phyloP scores from a whole-genome alignment of 2,888 invertebrate species.

The Eutolmus rufibarbis region DNA sequence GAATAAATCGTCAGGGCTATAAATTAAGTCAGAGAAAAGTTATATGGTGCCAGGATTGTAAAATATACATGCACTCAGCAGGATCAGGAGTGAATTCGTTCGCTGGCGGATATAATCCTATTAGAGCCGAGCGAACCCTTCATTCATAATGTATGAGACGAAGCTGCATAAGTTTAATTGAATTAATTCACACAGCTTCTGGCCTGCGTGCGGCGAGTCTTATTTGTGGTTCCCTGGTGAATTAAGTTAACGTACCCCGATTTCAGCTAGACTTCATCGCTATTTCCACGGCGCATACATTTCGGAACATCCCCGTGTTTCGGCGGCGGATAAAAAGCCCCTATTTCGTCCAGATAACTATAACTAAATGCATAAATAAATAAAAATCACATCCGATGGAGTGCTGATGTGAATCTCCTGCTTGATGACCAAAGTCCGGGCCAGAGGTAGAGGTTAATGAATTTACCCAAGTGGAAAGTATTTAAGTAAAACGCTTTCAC shows the following conservation, averaged over 20 bases:
- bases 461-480: neutral
- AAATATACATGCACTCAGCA: constrained; percentile 4
- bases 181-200: constrained; percentile 31
- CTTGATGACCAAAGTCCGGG: neutral
- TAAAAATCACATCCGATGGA: constrained; percentile 31
- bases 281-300: neutral
- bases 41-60: constrained; percentile 24
- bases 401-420: neutral
- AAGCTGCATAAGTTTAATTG: constrained; percentile 36
- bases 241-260: constrained; percentile 15
- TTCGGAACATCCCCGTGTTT: neutral
- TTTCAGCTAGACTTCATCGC: neutral
- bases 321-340: neutral
- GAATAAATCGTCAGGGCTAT: constrained; percentile 8
- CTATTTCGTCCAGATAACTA: neutral
- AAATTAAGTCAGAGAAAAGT: constrained; percentile 21
- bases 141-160: constrained; percentile 33
- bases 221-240: constrained; percentile 23
- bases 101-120: constrained; percentile 22
- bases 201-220: neutral
- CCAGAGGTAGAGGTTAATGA: neutral
- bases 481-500: neutral
- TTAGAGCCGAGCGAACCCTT: neutral
- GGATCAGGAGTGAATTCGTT: neutral
- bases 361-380: constrained; percentile 26